Evolutionary conservation across 1,140 invertebrate species (phyloP).

Genomic region (Apis florea): DNA sequence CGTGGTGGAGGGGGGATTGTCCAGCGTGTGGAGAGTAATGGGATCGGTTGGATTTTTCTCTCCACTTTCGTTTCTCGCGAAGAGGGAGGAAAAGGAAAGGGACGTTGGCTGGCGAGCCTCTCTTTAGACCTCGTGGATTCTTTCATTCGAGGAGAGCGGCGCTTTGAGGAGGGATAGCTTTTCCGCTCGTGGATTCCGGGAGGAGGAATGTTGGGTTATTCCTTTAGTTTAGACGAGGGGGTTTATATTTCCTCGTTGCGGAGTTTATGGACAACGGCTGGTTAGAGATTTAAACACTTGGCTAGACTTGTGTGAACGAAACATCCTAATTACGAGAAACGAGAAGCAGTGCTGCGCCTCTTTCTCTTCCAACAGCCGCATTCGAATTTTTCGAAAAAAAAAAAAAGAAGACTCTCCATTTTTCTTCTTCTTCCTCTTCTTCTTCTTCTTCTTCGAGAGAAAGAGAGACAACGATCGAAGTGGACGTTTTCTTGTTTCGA

Average conservation of each 20-base stretch:
- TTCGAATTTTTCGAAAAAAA: too few species aligned
- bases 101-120: not conserved
- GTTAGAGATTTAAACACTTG: not conserved
- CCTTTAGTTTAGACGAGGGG: not conserved
- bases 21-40: slow-evolving; percentile 10
- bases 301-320: not conserved
- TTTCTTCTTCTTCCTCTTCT: too few species aligned
- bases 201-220: slow-evolving; percentile 5
- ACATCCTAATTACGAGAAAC: not conserved
- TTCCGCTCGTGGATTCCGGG: not conserved
- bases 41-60: slow-evolving; percentile 21
- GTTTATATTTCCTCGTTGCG: not conserved
- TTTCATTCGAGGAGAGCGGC: not conserved
- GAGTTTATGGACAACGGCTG: slow-evolving; percentile 15
- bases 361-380: too few species aligned
- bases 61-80: not conserved
- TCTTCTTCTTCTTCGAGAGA: too few species aligned
- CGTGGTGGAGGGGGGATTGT: not conserved
- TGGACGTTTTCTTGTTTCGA: not conserved
- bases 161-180: not conserved
- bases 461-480: not conserved
- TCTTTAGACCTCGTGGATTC: not conserved
- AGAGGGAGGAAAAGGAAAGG: not conserved
- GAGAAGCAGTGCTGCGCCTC: too few species aligned
- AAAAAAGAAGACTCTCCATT: too few species aligned